phyloP scores from a whole-genome alignment of 64 coral and sea anemone species.

The Platygyra sinensis region DNA sequence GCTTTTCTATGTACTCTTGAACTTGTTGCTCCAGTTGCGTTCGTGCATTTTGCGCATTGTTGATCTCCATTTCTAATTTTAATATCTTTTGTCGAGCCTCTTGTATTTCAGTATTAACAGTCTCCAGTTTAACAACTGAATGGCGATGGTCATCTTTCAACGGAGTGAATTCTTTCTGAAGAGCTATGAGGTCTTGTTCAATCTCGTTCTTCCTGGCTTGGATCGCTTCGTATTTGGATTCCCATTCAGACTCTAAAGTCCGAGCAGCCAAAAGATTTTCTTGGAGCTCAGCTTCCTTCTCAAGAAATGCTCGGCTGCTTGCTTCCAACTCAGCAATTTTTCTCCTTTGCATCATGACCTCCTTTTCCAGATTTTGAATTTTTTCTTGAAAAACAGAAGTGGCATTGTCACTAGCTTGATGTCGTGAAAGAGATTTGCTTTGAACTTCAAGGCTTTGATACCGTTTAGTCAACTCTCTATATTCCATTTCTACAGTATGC shows the following conservation, averaged over 20 bases:
- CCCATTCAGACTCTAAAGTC: constrained; percentile 35
- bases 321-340: constrained; percentile 55
- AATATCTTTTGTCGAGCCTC: constrained; percentile 41
- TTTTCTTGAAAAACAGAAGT: not conserved
- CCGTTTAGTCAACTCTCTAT: constrained; percentile 8
- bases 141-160: constrained; percentile 30
- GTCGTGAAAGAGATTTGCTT: constrained; percentile 4
- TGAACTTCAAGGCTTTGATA: constrained; percentile 23
- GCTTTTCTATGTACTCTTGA: constrained; percentile 40
- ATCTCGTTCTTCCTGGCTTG: constrained; percentile 41
- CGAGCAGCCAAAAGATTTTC: constrained; percentile 23
- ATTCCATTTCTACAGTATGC: constrained; percentile 26
- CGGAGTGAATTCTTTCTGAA: constrained; percentile 55
- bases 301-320: constrained; percentile 35
- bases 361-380: constrained; percentile 38
- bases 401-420: not conserved
- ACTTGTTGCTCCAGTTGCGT: constrained; percentile 37
- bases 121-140: constrained; percentile 32
- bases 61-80: constrained; percentile 48
- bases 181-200: constrained; percentile 33
- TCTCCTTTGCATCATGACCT: constrained; percentile 28
- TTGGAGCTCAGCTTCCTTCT: constrained; percentile 61
- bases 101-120: constrained; percentile 31
- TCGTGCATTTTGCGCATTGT: constrained; percentile 27
- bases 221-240: constrained; percentile 27